Base-by-base conservation (phyloP, 2,113 vertebrate genomes). In the Salvelinus fontinalis region DNA sequence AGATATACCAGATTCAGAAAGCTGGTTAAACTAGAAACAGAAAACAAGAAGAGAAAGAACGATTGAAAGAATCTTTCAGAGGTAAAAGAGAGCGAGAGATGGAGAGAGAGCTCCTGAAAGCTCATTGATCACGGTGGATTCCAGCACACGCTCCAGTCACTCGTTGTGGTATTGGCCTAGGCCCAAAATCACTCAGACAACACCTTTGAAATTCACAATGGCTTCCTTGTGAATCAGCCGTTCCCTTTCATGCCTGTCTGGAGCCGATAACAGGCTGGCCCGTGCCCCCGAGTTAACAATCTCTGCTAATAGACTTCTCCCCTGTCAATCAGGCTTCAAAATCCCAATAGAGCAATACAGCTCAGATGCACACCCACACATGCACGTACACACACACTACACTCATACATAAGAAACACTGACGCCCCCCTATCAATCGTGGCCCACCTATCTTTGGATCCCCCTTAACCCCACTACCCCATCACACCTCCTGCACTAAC, bases 201-300 rank as follows among this genome's bases (percentile, higher is more conserved):
- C 92, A 93, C 91, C 92, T 94, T 93, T 91, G 89, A 93, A 93
- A 93, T 89, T 88, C 90, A 93, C 91, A 93, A 92, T 90, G 89
- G 88, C 85, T 92, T 90, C 84, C 88, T 86, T 89, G 90, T 89
- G 91, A 93, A 92, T 91, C 89, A 86, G 86, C 82, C 86, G 69
- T 89, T 84, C 87, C 87, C 89, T 91, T 91, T 91, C 88, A 91
- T 83, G 86, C 86, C 92, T 93, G 92, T 92, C 92, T 91, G 87
- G 80, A 88, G 87, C 86, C 88, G 91, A 94, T 93, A 94, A 94
- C 92, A 90, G 91, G 85, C 85, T 92, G 87, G 81, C 85, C 82
- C 85, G 70, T 88, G 90, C 81, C 81, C 82, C 70, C 3, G 73
- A 86, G 85, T 93, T 93, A 93, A 94, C 92, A 90, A 93, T 94